Conservation (phyloP, 2,113 vertebrate species). For the human region DNA sequence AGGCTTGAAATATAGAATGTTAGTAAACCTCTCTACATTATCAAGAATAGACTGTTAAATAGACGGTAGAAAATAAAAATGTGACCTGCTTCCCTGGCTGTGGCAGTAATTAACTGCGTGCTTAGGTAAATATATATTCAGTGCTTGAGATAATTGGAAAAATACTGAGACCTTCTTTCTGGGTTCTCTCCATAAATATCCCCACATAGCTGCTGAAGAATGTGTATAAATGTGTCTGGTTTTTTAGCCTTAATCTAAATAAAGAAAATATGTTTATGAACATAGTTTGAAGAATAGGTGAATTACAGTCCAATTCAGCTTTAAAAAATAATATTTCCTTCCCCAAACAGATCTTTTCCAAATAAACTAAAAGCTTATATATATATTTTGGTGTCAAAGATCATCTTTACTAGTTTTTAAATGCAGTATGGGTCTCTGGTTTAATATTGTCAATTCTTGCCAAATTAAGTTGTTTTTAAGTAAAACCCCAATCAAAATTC, state of each 20-base stretch:
- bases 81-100: not conserved
- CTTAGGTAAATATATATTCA: conserved; percentile 34
- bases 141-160: conserved; percentile 59
- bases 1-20: not conserved
- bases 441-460: conserved; percentile 25
- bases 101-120: conserved; percentile 33
- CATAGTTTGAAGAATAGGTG: not conserved
- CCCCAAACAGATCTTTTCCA: not conserved
- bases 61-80: conserved; percentile 25
- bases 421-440: not conserved
- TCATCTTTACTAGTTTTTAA: not conserved
- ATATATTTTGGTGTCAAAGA: not conserved
- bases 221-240: not conserved
- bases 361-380: not conserved
- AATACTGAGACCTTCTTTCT: not conserved
- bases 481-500: not conserved
- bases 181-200: conserved; percentile 36
- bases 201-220: not conserved
- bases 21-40: not conserved
- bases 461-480: conserved; percentile 8
- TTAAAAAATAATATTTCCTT: conserved; percentile 4
- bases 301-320: not conserved
- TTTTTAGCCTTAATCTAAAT: not conserved
- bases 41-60: not conserved
- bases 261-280: conserved; percentile 20